Evolutionary conservation across 2,888 invertebrate genomes (phyloP).

Genomic region (Orthosia incerta): DNA sequence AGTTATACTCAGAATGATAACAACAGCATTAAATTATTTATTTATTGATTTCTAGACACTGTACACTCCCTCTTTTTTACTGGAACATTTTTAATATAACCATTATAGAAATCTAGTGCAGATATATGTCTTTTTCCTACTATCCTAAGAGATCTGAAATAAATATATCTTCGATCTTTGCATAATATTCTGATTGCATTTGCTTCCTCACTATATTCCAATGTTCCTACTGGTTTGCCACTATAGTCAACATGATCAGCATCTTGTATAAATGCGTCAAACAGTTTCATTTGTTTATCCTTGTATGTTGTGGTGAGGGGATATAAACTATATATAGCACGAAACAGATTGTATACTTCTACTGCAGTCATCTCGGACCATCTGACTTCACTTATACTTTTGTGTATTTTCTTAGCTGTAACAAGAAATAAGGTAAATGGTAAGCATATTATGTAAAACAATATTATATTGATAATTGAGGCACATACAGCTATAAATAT

Average conservation of each 20-base stretch:
- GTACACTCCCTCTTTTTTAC: slow-evolving; percentile 76
- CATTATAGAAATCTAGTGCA: slow-evolving; percentile 96
- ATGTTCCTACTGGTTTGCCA: slow-evolving; percentile 88
- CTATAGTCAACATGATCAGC: slow-evolving; percentile 63
- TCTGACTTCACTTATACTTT: slow-evolving; percentile 91
- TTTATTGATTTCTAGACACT: slow-evolving; percentile 80
- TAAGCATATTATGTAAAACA: background rate
- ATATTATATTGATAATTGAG: background rate
- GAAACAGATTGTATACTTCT: slow-evolving; percentile 93
- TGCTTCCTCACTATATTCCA: slow-evolving; percentile 91
- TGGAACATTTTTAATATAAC: slow-evolving; percentile 93
- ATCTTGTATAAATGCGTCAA: slow-evolving; percentile 87
- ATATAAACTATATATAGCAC: slow-evolving; percentile 93
- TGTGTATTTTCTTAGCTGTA: slow-evolving; percentile 94
- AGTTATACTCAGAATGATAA: slow-evolving; percentile 21
- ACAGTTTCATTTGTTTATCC: slow-evolving; percentile 91
- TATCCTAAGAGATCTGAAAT: slow-evolving; percentile 92
- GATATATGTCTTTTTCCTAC: slow-evolving; percentile 94
- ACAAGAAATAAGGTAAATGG: slow-evolving; percentile 64
- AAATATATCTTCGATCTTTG: slow-evolving; percentile 92
- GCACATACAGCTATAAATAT: background rate
- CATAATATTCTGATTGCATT: slow-evolving; percentile 93
- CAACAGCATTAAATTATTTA: slow-evolving; percentile 37
- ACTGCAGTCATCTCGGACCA: slow-evolving; percentile 93
- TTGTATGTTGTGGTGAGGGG: slow-evolving; percentile 92